These are phyloP conservation scores for Mimumesa dahlbomi DNA, from an alignment of 2,888 invertebrate species.

Conservation along the genomic window DNA sequence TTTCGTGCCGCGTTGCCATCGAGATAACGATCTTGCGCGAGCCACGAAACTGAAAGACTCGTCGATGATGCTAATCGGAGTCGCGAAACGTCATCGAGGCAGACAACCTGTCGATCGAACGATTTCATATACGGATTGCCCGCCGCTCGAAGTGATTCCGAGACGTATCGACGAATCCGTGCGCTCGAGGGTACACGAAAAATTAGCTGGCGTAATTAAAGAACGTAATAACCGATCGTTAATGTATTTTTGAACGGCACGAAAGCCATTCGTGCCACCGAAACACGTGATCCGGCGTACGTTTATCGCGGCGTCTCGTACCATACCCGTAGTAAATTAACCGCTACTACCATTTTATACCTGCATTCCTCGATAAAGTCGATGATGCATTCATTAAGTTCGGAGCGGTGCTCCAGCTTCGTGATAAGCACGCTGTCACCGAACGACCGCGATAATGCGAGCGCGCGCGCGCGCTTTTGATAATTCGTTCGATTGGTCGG, in stretches of 20 bases:
- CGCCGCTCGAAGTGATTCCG: too few relatives aligned
- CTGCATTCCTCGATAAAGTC: conserved; percentile 34
- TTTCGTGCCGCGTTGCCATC: conserved; percentile 23
- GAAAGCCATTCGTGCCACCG: not conserved
- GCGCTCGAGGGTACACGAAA: not conserved
- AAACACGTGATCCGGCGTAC: conserved; percentile 10
- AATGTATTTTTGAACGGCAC: too few relatives aligned
- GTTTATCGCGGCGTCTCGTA: conserved; percentile 15
- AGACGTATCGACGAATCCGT: too few relatives aligned
- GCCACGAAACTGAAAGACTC: not conserved
- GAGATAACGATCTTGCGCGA: conserved; percentile 18
- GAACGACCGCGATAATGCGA: too few relatives aligned
- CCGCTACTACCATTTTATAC: conserved; percentile 22
- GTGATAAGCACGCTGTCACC: conserved; percentile 13
- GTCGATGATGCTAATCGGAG: not conserved
- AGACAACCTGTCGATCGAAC: too few relatives aligned
- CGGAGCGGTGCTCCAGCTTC: conserved; percentile 4
- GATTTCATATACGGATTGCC: too few relatives aligned
- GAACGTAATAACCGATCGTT: too few relatives aligned
- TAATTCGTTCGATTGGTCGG: too few relatives aligned
- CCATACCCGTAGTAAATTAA: conserved; percentile 32
- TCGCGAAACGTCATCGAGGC: too few relatives aligned
- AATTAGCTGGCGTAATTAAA: not conserved
- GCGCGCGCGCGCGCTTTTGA: too few relatives aligned
- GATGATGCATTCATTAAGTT: conserved; percentile 41